Base-by-base conservation (phyloP, 2,113 vertebrate genomes). In the Tragulus kanchil region DNA sequence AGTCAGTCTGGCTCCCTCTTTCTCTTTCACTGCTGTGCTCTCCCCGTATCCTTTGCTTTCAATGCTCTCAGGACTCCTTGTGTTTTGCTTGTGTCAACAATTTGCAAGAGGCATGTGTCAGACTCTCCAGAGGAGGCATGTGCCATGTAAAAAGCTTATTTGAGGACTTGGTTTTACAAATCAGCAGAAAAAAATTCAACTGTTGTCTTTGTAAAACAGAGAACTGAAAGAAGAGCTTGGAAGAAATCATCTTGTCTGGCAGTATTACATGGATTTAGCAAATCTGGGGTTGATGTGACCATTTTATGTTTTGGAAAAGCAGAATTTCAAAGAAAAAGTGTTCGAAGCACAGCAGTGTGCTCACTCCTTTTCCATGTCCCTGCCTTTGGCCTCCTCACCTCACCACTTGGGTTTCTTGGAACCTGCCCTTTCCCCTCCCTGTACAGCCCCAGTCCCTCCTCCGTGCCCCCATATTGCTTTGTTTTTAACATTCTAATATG, bases 101-200 rank as follows among this genome's bases (percentile, higher is more conserved):
- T 56, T 54, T 69, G 56, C 79, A 61, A 59, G 75, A n/a, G 42
- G 50, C 59, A 6, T 36, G 45, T 67, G 84, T 69, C 48, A 65
- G 87, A 64, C 28, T 90, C 97, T 94, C 77, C 50, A 19, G 50
- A 77, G 73, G 84, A 95, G 48, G 36, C 36, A 36, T 75, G 23
- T 28, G 31, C n/a, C 90, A 8, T 26, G 31, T 62, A 88, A 36
- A 36, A 36, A 56, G 62, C 42, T 73, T 81, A 61, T 86, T 84
- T 21, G 58, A 85, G 45, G 75, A 42, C 10, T 17, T 25, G 45
- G 62, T 28, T 93, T 87, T 90, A 67, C 84, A 96, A 85, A 85
- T 25, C 36, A 36, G 36, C n/a, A 50, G 36, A 52, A 8, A 36
- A 8, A 62, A 58, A 54, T 17, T 78, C 45, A 87, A 48, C 73